Base-by-base conservation (phyloP, 2,888 invertebrate species). In the Antheraea yamamai region DNA sequence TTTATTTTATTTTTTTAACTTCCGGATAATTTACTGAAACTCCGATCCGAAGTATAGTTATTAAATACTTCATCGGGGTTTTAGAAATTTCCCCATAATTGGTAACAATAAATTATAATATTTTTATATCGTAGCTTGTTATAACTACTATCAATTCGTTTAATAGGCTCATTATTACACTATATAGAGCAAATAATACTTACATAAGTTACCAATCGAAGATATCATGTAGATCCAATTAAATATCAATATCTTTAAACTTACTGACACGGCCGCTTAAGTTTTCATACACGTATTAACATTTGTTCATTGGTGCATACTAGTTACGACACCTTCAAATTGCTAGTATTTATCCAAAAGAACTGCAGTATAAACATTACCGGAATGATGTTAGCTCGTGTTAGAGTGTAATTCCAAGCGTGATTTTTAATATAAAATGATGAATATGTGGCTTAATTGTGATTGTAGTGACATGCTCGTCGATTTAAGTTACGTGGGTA, bases 371-470 rank as follows among this genome's bases (percentile, higher is more conserved):
- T 70, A n/a, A 39, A 70, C 39, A 39, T 20, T 39, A 70, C n/a
- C 35, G 35, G 70, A 70, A 70, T 70, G 20, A 70, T 70, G 70
- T n/a, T 39, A 18, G 18, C 39, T 70, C 39, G 70, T 70, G 35
- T 10, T 39, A 39, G n/a, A 39, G 70, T 70, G 39, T 70, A 70
- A 39, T 39, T 39, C 20, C 39, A 39, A 39, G 20, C 39, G 18
- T 18, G 39, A 12, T 70, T 70, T 70, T 12, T 6, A 30, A 39
- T 70, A 7, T 39, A 30, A 70, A 61, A 85, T 82, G 81, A 84
- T 86, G 81, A 85, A 83, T 78, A 81, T 86, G 81, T 89, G 88
- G 88, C 82, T 88, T 12, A 85, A 86, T 76, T 87, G 85, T 76
- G 81, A 86, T 61, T 85, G 84, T 77, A 80, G 85, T 74, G 81